Conservation (phyloP, 2,797 vertebrate genomes). For the Malurus leucopterus region DNA sequence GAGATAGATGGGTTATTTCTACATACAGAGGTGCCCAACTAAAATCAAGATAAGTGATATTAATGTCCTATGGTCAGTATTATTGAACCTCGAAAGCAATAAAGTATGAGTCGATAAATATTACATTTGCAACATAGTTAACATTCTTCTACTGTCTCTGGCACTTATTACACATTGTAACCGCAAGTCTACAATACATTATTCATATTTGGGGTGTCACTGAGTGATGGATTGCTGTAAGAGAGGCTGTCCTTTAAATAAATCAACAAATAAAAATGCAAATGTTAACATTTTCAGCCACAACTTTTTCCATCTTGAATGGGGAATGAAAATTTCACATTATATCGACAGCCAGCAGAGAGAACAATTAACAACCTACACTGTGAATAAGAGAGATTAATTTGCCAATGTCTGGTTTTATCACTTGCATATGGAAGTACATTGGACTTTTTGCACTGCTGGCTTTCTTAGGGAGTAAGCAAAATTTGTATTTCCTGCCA, state of each 20-base stretch:
- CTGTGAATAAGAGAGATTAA: conserved; percentile 84
- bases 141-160: conserved; percentile 83
- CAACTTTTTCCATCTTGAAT: conserved; percentile 78
- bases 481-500: not conserved
- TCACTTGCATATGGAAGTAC: conserved; percentile 57
- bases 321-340: conserved; percentile 80
- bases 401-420: conserved; percentile 73
- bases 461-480: conserved; percentile 30
- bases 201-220: conserved; percentile 97
- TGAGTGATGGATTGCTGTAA: conserved; percentile 98
- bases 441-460: conserved; percentile 36
- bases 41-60: conserved; percentile 82
- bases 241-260: conserved; percentile 99
- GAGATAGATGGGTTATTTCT: conserved; percentile 73
- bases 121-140: conserved; percentile 83
- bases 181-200: conserved; percentile 95
- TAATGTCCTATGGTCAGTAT: conserved; percentile 85
- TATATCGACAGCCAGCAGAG: conserved; percentile 84
- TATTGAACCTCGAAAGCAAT: conserved; percentile 85
- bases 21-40: conserved; percentile 71
- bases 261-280: conserved; percentile 99
- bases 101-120: conserved; percentile 84
- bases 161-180: conserved; percentile 95
- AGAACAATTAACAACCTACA: conserved; percentile 81
- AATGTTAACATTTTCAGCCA: conserved; percentile 97